Conservation (phyloP, 1,140 invertebrate species). For the Polypedilum vanderplanki region DNA sequence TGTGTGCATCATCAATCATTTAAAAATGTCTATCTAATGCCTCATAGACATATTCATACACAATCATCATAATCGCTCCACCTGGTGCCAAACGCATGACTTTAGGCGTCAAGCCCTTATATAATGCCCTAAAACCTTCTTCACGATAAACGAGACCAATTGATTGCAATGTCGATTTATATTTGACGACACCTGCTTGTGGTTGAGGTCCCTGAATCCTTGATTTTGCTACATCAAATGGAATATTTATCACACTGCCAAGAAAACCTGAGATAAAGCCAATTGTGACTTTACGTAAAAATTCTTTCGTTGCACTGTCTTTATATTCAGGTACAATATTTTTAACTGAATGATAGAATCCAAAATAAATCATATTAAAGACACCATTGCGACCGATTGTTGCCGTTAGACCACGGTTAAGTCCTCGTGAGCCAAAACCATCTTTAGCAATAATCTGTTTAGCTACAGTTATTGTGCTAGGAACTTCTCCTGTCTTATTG, state of each 20-base stretch:
- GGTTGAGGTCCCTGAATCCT: conserved; percentile 89
- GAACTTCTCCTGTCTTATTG: conserved; percentile 47
- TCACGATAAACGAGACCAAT: conserved; percentile 70
- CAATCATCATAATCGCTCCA: conserved; percentile 82
- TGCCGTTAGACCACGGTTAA: conserved; percentile 83
- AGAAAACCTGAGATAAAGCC: conserved; percentile 79
- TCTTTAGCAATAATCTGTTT: conserved; percentile 65
- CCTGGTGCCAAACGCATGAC: conserved; percentile 84
- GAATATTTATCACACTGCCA: conserved; percentile 83
- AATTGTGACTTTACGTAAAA: conserved; percentile 63
- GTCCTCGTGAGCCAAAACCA: conserved; percentile 67
- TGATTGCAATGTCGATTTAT: conserved; percentile 66
- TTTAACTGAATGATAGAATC: conserved; percentile 89
- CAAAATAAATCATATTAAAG: conserved; percentile 91
- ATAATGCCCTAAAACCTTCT: conserved; percentile 84
- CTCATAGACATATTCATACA: conserved; percentile 72
- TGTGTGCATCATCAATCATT: background rate
- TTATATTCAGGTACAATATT: conserved; percentile 61
- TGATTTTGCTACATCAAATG: conserved; percentile 93
- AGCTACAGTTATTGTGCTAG: conserved; percentile 71
- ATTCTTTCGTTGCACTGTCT: conserved; percentile 59
- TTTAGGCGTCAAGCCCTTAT: conserved; percentile 87
- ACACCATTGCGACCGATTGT: conserved; percentile 80
- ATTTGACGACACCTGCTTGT: conserved; percentile 61
- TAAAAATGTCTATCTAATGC: background rate